Base-by-base conservation (phyloP, 2,797 vertebrate species). In the Cirrhinus mrigala region DNA sequence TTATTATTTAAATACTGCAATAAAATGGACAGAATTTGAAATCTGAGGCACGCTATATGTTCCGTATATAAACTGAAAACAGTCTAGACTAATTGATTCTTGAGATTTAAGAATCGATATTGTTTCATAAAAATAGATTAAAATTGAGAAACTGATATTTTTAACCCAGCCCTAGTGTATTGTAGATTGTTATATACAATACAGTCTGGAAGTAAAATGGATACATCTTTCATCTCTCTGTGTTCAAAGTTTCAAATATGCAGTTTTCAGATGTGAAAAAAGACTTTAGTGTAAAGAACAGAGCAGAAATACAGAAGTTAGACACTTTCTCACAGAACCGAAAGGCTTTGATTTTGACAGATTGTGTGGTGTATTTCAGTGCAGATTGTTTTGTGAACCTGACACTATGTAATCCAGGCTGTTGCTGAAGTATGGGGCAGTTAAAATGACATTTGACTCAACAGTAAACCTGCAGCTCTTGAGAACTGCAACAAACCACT, bases 311-410 rank as follows among this genome's bases (percentile, higher is more conserved):
- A 73, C 29, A 58, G 29, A 58, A n/a, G 33, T 58, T 58, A 54
- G 48, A 29, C 27, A 12, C 48, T 75, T 33, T 75, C 29, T 56
- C 52, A 24, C 11, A 24, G 33, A 11, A 8, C 27, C 14, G 73
- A 54, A 54, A 54, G 18, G 27, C 27, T 56, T 76, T 22, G 11
- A 76, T 76, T 76, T 40, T 58, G 22, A 77, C 75, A 58, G 33
- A 14, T 37, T 40, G 33, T 40, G 29, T 37, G 29, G 52, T 40
- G n/a, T 20, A 58, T n/a, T 56, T 54, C 16, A 37, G 6, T 14
- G 0, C 52, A 56, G 50, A n/a, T 77, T 58, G 74, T 77, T 58
- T 58, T 40, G 29, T 58, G 29, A 16, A 40, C 29, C 52, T 15
- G 33, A 77, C 52, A 75, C 73, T 54, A 54, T 75, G 48, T 33